Percentiles rank a stretch among this genome's conserved stretches.
phyloP scores from a whole-genome alignment of 2,888 invertebrate species.

The Craniophora ligustri region DNA sequence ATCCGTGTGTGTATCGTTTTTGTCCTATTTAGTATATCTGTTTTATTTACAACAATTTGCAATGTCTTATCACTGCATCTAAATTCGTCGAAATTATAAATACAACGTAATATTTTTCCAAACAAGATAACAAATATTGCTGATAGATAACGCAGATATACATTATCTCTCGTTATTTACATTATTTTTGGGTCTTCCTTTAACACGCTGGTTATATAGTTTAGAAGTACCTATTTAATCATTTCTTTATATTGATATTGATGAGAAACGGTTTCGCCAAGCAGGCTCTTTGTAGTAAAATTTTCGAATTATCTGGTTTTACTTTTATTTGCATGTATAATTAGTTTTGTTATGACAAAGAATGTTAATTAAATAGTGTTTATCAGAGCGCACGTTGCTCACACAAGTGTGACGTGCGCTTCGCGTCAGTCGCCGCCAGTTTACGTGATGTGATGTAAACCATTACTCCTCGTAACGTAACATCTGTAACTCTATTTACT shows the following conservation, averaged over 20 bases:
- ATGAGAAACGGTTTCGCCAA: too few relatives aligned
- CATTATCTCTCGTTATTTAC: too few relatives aligned
- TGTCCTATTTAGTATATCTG: too few relatives aligned
- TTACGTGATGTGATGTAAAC: constrained; percentile 14
- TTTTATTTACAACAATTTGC: not conserved
- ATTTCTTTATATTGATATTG: too few relatives aligned
- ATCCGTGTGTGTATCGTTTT: not conserved
- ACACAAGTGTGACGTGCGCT: constrained; percentile 17
- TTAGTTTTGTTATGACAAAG: not conserved
- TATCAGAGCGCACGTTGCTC: constrained; percentile 8
- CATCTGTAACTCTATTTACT: constrained; percentile 20
- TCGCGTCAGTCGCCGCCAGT: constrained; percentile 1
- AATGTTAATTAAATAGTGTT: constrained; percentile 6
- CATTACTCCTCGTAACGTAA: constrained; percentile 8
- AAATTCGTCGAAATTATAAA: not conserved
- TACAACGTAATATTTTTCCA: not conserved
- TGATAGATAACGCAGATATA: too few relatives aligned
- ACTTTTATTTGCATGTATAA: not conserved
- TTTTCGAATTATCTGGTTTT: too few relatives aligned
- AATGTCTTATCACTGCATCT: not conserved
- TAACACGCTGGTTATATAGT: too few relatives aligned
- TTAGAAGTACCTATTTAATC: too few relatives aligned
- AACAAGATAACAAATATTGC: too few relatives aligned
- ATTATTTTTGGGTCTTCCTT: too few relatives aligned
- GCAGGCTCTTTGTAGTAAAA: too few relatives aligned